Base-by-base conservation (phyloP, 2,113 vertebrate genomes). In the Phaethon lepturus region DNA sequence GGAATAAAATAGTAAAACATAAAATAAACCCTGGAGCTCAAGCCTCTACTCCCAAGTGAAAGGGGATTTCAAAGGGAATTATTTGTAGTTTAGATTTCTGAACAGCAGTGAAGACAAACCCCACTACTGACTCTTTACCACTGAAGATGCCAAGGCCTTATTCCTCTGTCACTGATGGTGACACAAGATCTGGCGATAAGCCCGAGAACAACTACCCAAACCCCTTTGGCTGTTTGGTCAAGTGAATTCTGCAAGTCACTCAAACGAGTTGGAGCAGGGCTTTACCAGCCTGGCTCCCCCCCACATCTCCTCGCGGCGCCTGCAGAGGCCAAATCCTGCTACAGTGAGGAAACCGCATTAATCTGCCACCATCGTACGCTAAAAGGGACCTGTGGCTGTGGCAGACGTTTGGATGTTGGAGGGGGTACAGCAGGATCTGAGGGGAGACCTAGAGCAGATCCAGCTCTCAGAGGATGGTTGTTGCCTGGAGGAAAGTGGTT, bases 1-100 rank as follows among this genome's bases (percentile, higher is more conserved):
- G 49, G 87, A 84, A 93, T 90, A 85, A 94, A 93, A 84, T 23
- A 76, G 45, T 59, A 82, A 94, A 95, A 90, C 42, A 82, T 85
- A 53, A 91, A 94, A 91, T 60, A 85, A 96, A 79, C 40, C 53
- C 84, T 38, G 50, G 26, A 85, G 66, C 74, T 69, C 28, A 13
- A 38, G 62, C 31, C 59, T 78, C 74, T 68, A 5, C 33, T 93
- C 91, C 33, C 29, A 14, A 35, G 49, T 31, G 33, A 84, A 80
- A 89, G 38, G n/a, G 26, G 53, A 29, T 82, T 96, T 95, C 86
- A 87, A 87, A 93, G 69, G 53, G 71, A 88, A 90, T 18, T 5
- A 59, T 86, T 69, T 88, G 55, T 79, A 78, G 86, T 89, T 91
- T 33, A 45, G 59, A 58, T 79, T 79, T 85, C 76, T 58, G 68